phyloP scores from a whole-genome alignment of 2,888 invertebrate genomes.

The Melieria omissa region DNA sequence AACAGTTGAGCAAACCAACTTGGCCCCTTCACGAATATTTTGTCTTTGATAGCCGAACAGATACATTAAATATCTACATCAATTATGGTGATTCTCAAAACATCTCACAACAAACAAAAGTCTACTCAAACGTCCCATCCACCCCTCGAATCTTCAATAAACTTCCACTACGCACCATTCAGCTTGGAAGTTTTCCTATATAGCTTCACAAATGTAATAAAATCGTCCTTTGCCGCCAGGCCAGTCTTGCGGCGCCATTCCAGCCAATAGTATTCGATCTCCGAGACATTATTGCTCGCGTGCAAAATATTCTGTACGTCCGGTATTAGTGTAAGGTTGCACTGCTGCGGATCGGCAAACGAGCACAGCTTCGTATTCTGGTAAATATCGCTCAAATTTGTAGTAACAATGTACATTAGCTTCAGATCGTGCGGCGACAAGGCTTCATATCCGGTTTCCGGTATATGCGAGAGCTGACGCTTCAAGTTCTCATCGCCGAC shows the following conservation, averaged over 20 bases:
- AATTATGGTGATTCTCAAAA: no score
- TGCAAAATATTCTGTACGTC: slow-evolving; percentile 59
- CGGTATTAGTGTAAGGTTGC: slow-evolving; percentile 78
- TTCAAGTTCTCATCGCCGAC: slow-evolving; percentile 75
- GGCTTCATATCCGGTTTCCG: slow-evolving; percentile 77
- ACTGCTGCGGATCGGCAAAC: slow-evolving; percentile 71
- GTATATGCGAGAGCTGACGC: slow-evolving; percentile 79
- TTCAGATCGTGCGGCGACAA: slow-evolving; percentile 74
- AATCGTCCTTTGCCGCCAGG: slow-evolving; percentile 49
- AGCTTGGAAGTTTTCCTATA: slow-evolving; percentile 58
- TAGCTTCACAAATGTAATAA: slow-evolving; percentile 57
- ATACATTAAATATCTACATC: not conserved
- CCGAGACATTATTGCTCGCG: slow-evolving; percentile 52
- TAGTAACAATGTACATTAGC: slow-evolving; percentile 72
- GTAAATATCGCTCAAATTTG: slow-evolving; percentile 80
- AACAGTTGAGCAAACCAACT: no score
- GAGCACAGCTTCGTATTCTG: slow-evolving; percentile 81
- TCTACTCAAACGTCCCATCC: not conserved
- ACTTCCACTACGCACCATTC: slow-evolving; percentile 50
- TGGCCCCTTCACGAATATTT: no score
- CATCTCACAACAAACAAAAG: not conserved
- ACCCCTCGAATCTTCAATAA: not conserved
- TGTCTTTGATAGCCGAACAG: not conserved
- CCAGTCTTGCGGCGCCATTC: slow-evolving; percentile 61
- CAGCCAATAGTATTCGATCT: slow-evolving; percentile 62